phyloP scores from a whole-genome alignment of 2,888 invertebrate genomes.

The Stenodera caucasica region DNA sequence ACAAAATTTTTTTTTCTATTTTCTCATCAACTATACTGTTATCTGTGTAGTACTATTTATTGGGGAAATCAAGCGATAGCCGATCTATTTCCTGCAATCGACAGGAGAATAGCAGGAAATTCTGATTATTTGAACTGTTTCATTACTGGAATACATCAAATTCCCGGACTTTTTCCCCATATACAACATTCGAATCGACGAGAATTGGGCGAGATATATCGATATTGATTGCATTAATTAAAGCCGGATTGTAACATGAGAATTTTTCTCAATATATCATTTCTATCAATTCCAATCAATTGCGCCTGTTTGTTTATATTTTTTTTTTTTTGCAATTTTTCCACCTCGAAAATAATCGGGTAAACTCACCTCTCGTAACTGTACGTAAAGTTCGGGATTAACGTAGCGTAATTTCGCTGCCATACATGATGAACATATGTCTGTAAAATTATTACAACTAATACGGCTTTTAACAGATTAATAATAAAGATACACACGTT shows the following conservation, averaged over 20 bases:
- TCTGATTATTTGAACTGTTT: background rate
- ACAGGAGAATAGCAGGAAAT: background rate
- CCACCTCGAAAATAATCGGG: too few relatives aligned
- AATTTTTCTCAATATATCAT: background rate
- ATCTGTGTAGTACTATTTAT: background rate
- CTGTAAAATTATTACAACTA: background rate
- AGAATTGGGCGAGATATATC: background rate
- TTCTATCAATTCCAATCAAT: background rate
- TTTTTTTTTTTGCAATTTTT: too few relatives aligned
- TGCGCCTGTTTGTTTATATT: too few relatives aligned
- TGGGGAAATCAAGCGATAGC: background rate
- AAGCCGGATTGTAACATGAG: background rate
- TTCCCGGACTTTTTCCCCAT: background rate
- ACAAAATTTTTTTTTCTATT: background rate
- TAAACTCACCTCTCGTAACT: background rate
- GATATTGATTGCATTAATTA: slow-evolving; percentile 5
- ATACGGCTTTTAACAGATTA: background rate
- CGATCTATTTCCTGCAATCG: background rate
- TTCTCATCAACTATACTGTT: background rate
- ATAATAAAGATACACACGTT: slow-evolving; percentile 1
- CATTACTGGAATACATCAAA: background rate
- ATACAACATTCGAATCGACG: background rate
- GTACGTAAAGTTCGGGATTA: background rate
- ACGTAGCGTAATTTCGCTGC: background rate
- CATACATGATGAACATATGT: background rate